Percentiles rank a stretch among this genome's conserved stretches.
Evolutionary conservation across 2,113 vertebrate genomes (phyloP).

Genomic region (Tylochromis polylepis): DNA sequence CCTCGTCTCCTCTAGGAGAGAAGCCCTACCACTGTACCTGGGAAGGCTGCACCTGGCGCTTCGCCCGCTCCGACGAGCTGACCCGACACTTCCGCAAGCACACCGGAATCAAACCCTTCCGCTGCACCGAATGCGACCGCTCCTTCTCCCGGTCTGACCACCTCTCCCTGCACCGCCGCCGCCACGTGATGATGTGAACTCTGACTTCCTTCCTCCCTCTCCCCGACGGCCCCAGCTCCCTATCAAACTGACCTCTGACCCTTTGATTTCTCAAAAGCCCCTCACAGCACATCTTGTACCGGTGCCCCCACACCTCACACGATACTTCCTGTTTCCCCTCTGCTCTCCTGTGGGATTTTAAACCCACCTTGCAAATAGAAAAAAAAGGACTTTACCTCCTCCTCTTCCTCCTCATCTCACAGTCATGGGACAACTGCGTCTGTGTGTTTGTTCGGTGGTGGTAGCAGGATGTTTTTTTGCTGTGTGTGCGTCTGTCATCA

Average conservation of each 20-base stretch:
- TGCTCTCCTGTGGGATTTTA: not conserved
- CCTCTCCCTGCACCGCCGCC: slow-evolving; percentile 90
- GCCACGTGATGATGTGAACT: slow-evolving; percentile 94
- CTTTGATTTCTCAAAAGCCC: not conserved
- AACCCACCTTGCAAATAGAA: not conserved
- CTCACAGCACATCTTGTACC: slow-evolving; percentile 40
- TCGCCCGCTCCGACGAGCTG: slow-evolving; percentile 93
- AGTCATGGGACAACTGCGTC: slow-evolving; percentile 1
- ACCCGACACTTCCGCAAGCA: slow-evolving; percentile 96
- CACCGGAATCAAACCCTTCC: slow-evolving; percentile 98
- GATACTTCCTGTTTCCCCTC: not conserved
- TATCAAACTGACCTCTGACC: not conserved
- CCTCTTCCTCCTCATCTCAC: not conserved
- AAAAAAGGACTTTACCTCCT: not conserved
- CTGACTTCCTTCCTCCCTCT: not conserved
- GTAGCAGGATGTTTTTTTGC: not conserved
- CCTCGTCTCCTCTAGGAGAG: slow-evolving; percentile 77
- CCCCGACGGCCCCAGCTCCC: not conserved
- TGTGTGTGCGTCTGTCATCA: not conserved
- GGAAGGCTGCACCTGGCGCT: slow-evolving; percentile 95
- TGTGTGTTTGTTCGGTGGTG: not conserved
- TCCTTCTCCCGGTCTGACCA: slow-evolving; percentile 97
- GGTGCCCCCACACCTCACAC: not conserved
- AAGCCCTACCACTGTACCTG: slow-evolving; percentile 96
- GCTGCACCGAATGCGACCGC: slow-evolving; percentile 92